Base-by-base conservation (phyloP, 2,113 vertebrate genomes). In the Aix galericulata region DNA sequence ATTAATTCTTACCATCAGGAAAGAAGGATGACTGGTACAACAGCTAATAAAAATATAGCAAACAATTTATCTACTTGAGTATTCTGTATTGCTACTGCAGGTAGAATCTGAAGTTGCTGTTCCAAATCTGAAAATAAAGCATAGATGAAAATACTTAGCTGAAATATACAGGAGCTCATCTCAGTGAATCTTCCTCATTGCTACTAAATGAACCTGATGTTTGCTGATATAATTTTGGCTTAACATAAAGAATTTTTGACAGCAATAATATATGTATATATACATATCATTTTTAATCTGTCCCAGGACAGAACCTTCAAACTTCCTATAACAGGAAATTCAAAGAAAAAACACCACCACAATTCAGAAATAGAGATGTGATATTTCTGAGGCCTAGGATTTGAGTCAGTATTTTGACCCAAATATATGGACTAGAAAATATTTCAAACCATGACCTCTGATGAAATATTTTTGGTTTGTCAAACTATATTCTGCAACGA, bases 101-200 rank as follows among this genome's bases (percentile, higher is more conserved):
- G 11, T 12, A 9, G 3, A 80, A 15, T 3, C 26, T 7, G 4
- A 38, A n/a, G 9, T 34, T 40, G 32, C 8, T 27, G 13, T n/a
- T 62, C 17, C 8, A 69, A 66, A 34, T 23, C 0, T 2, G 6
- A 5, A 44, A 26, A 48, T 52, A 58, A 9, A 2, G 1, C 20
- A 31, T 9, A 29, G 5, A 3, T 81, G 8, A 9, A 82, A 81
- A 50, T 63, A 48, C 2, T 56, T 32, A 55, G 21, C 40, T 58
- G 20, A 74, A 13, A 38, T 26, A 42, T 8, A 26, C 6, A 74
- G 9, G 18, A 81, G 8, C 5, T 50, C 20, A 84, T 3, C 16
- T 69, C 38, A n/a, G 20, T 42, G 53, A 69, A 67, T 48, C 14
- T 14, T 52, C 11, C 5, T 62, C 11, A 3, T 53, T 40, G 8